Evolutionary conservation across 1,140 invertebrate genomes (phyloP), one percentile per base, ranked within the genome.

Genomic region (Frieseomelitta varia): DNA sequence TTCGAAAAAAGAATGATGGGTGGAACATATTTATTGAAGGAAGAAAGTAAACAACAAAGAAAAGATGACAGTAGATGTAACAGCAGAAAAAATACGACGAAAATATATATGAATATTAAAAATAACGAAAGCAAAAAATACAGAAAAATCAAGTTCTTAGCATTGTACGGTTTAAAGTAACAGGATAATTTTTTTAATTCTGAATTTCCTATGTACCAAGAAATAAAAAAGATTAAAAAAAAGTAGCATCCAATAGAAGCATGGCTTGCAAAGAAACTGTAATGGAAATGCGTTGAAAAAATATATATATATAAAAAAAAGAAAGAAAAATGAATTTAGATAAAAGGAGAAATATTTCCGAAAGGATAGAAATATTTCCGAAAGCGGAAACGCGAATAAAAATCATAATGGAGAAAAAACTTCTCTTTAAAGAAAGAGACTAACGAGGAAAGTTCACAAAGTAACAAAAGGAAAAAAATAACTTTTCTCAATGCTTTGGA

Each of bases 161-260:
- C 19, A 21, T 63, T 19, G 8, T 73, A 63, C 61, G 55, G 14
- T 27, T 80, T 72, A 51, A 71, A 61, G 34, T 71, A 72, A 72
- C 39, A 17, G 56, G n/a, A 56, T 47, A 72, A 80, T 73, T 58
- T 55, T 80, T 72, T 73, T 73, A 30, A 80, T 81, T 73, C 39
- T 73, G 27, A 58, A 73, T 51, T 69, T 61, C 61, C 47, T 47
- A 56, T 30, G n/a, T 30, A 30, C 2, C 39, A 47, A 6, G 39
- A 47, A 47, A 47, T 47, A 47, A 47, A 47, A 39, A 39, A 2
- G 34, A 39, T 30, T 30, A 3, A 39, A 39, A 39, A 39, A 39
- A 47, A 11, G 39, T 47, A 47, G 39, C 39, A 47, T 47, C 39
- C 8, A 47, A 47, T 47, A 47, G 39, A 47, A 47, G 39, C 8